Evolutionary conservation across 1,140 invertebrate genomes (phyloP), one percentile per base, ranked within the genome.

Genomic region (Leptinotarsa undecemlineata): DNA sequence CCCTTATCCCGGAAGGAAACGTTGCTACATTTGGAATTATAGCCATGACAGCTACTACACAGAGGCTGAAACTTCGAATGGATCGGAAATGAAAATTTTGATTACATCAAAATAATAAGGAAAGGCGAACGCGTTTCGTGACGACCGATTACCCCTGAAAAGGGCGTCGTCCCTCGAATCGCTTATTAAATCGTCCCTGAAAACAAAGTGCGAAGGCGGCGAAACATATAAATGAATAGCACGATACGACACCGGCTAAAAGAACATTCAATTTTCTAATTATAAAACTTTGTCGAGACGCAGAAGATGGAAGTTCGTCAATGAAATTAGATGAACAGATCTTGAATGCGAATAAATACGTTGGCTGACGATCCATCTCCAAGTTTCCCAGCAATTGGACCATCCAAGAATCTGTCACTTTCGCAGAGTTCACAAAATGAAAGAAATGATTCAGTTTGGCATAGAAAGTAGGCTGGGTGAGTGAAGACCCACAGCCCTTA

Each of bases 181-280:
- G 68, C 68, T 70, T 74, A 74, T 74, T 74, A 74, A 74, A 74
- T 68, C 73, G 68, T 68, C 60, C 73, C 64, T 74, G 68, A 74
- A 74, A 74, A 74, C 67, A 61, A 62, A 66, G 62, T 26, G 67
- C 62, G 48, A 33, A 57, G 60, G 33, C 72, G 71, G 60, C 66
- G 62, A 74, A 71, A 71, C 14, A 64, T 64, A 33, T 23, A n/a
- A 21, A 23, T 33, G 26, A 23, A 23, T 2, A 64, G 20, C 20
- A 33, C 20, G 63, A 64, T 6, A 64, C 20, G 26, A 64, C 4
- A 21, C 8, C 4, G 21, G n/a, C 63, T 21, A 17, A 15, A 21
- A 20, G 20, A 21, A 64, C 20, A 64, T 33, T 23, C 14, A 17
- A 64, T 15, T 15, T 64, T 14, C 26, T 19, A 57, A 57, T 57